Evolutionary conservation across 2,797 vertebrate genomes (phyloP), one percentile per base, ranked within the genome.

Genomic region (Ptychobarbus kaznakovi): DNA sequence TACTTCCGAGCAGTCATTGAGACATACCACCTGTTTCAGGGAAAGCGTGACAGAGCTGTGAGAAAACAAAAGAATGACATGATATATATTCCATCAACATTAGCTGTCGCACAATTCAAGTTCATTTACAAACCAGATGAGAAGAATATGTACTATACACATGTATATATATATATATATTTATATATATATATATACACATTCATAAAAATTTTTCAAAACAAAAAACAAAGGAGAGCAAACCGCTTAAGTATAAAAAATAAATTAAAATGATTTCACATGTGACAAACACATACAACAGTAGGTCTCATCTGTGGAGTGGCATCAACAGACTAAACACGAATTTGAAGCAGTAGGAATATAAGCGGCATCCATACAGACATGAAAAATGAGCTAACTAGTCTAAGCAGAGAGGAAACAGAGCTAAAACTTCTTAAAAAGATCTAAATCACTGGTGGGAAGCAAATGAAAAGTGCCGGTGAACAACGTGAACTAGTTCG

Each of bases 241-340:
- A 80, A 87, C 86, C 88, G 88, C 89, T 87, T 76, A 86, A 90
- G 93, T 95, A 95, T 94, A 94, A 95, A 95, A 95, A 96, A 96
- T 95, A 96, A 95, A 95, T 96, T 94, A 95, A 94, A 95, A 95
- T 88, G 69, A 93, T 93, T 88, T 92, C 88, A 93, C 90, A 93
- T 87, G 88, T 92, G 89, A 92, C 80, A 75, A 88, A 90, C 88
- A 90, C 87, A 79, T 84, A 88, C 89, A 90, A 84, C 75, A 73
- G 80, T 73, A 46, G 70, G 78, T 85, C 84, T 88, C 70, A 86
- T 77, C 82, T 89, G 85, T 73, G 79, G 82, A 82, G 73, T 80
- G 49, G 87, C 63, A 61, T 58, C 44, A 53, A 84, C 68, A 58
- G 32, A 49, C 80, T 77, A 40, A 85, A 56, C 72, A 79, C 22